A percentile compares a stretch with the other conserved stretches of the same genome.
Conservation (phyloP, 2,113 vertebrate species). For the Hirundichthys speculiger region DNA sequence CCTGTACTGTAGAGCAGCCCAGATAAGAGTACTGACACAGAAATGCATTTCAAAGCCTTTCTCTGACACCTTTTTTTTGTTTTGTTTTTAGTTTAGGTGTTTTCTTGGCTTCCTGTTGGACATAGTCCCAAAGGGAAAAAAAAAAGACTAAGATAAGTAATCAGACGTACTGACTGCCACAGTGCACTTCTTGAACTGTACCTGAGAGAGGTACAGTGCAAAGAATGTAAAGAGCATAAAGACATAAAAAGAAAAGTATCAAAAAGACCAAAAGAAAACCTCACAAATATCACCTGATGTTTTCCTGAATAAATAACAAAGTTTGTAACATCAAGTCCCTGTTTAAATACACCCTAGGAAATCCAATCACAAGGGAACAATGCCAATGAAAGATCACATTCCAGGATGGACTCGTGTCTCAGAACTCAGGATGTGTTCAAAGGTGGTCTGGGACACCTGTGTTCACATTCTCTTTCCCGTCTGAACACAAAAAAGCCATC, state of each 20-base stretch:
- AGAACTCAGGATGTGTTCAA: too few relatives aligned
- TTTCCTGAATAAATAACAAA: neutral
- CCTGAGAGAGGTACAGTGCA: neutral
- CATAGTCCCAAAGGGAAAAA: neutral
- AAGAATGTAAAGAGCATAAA: neutral
- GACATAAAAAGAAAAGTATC: neutral
- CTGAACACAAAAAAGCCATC: too few relatives aligned
- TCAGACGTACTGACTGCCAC: neutral
- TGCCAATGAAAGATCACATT: too few relatives aligned
- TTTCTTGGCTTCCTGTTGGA: conserved; percentile 6
- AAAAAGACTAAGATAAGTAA: neutral
- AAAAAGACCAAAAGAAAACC: neutral
- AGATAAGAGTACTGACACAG: conserved; percentile 13
- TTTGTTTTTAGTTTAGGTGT: conserved; percentile 9
- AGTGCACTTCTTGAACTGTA: neutral
- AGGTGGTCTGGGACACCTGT: too few relatives aligned
- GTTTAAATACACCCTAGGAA: too few relatives aligned
- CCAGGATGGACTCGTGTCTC: too few relatives aligned
- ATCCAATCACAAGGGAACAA: too few relatives aligned
- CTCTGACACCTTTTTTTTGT: neutral
- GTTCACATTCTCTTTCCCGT: too few relatives aligned
- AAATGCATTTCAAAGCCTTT: conserved; percentile 13
- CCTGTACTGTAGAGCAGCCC: conserved; percentile 16
- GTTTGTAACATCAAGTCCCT: conserved; percentile 20
- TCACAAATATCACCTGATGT: conserved; percentile 27